Percentiles rank a stretch among this genome's conserved stretches.
Conservation (phyloP, 2,113 vertebrate species). For the Vulpes lagopus region DNA sequence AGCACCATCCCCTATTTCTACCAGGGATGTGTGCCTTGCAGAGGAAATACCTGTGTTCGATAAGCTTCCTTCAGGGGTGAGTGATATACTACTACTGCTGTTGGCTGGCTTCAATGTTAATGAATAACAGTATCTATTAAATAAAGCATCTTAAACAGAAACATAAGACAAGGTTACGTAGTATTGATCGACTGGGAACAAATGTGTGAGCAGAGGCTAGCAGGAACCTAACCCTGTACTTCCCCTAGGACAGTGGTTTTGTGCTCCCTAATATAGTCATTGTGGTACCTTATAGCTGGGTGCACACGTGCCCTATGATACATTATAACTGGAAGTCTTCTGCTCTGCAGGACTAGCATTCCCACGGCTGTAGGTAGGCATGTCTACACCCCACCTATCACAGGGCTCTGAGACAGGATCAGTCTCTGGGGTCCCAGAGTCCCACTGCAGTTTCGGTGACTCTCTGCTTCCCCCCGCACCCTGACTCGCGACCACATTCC, state of each 20-base stretch:
- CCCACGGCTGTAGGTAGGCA: background rate
- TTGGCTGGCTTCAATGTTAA: background rate
- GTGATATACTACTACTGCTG: background rate
- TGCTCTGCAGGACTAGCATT: background rate
- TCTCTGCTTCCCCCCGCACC: background rate
- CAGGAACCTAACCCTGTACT: background rate
- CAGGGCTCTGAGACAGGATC: background rate
- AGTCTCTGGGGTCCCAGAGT: background rate
- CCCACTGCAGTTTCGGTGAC: background rate
- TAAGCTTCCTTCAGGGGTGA: background rate
- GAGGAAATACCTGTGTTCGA: background rate
- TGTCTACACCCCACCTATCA: background rate
- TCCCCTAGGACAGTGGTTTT: background rate
- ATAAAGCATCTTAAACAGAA: background rate
- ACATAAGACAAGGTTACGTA: background rate
- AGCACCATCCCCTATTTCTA: background rate
- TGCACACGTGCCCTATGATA: fast-evolving
- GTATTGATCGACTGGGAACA: fast-evolving
- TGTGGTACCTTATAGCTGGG: fast-evolving
- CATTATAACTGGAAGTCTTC: background rate
- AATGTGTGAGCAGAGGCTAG: background rate
- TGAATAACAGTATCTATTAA: background rate
- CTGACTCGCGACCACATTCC: background rate
- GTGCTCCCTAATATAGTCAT: fast-evolving
- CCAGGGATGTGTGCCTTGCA: fast-evolving